phyloP scores from a whole-genome alignment of 2,797 vertebrate genomes.

The Monodelphis domestica region DNA sequence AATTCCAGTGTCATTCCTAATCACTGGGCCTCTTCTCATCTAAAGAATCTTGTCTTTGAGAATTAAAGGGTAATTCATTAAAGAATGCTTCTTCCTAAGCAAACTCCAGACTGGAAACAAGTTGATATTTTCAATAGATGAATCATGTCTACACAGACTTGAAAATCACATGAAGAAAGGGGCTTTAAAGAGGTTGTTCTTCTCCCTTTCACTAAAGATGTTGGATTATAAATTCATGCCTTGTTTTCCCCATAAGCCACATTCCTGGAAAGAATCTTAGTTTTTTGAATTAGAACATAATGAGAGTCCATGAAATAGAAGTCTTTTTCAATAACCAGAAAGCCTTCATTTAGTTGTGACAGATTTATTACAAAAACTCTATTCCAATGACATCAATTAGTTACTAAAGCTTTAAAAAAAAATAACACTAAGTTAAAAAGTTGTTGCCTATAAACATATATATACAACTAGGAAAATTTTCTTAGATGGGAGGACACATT shows the following conservation, averaged over 20 bases:
- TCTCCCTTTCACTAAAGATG: not conserved
- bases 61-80: constrained; percentile 19
- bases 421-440: not conserved
- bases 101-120: constrained; percentile 10
- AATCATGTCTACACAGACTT: not conserved
- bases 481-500: not conserved
- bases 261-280: not conserved
- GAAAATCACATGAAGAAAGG: constrained; percentile 4
- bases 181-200: not conserved
- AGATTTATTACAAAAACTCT: not conserved
- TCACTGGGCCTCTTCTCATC: constrained; percentile 2
- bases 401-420: not conserved
- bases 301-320: not conserved
- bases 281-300: not conserved
- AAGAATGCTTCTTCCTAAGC: constrained; percentile 8
- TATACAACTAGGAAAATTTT: not conserved
- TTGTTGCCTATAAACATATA: not conserved
- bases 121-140: constrained; percentile 9
- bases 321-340: not conserved
- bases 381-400: not conserved
- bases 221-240: not conserved
- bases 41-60: not conserved
- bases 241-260: not conserved
- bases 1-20: not conserved
- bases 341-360: not conserved